A percentile compares a stretch with the other conserved stretches of the same genome.
phyloP scores from a whole-genome alignment of 2,113 vertebrate genomes.

The Aleadryas rufinucha region DNA sequence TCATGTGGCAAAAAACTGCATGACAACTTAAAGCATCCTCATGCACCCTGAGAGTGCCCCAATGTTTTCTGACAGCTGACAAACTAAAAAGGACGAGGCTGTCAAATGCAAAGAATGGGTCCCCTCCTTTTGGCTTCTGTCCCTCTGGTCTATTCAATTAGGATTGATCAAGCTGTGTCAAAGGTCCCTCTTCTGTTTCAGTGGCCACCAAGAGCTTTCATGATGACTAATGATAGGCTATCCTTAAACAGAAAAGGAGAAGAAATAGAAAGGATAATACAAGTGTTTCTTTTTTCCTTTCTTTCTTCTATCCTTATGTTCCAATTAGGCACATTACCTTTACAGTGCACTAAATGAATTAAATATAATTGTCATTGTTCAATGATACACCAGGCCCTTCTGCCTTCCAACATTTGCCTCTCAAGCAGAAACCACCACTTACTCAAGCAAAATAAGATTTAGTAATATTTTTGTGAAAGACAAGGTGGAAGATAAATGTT shows the following conservation, averaged over 20 bases:
- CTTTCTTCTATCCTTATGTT: neutral
- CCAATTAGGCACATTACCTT: slow-evolving; percentile 24
- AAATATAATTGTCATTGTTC: slow-evolving; percentile 25
- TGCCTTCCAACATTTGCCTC: neutral
- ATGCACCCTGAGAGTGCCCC: slow-evolving; percentile 3
- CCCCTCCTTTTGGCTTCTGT: slow-evolving; percentile 62
- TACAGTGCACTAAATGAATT: slow-evolving; percentile 19
- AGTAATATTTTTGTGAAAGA: neutral
- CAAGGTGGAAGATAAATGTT: neutral
- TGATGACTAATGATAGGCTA: slow-evolving; percentile 65
- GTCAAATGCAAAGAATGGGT: slow-evolving; percentile 66
- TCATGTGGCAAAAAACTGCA: neutral
- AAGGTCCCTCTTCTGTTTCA: slow-evolving; percentile 64
- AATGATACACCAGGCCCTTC: neutral
- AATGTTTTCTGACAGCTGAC: slow-evolving; percentile 62
- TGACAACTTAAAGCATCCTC: neutral
- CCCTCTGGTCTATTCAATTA: slow-evolving; percentile 73
- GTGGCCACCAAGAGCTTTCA: slow-evolving; percentile 61
- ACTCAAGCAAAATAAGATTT: neutral
- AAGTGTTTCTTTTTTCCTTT: neutral
- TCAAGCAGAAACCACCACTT: neutral
- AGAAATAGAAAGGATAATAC: neutral
- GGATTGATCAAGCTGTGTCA: slow-evolving; percentile 74
- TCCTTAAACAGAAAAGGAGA: neutral
- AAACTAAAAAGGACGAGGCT: slow-evolving; percentile 68